Conservation (phyloP, 2,797 vertebrate genomes). For the Mastacembelus armatus region DNA sequence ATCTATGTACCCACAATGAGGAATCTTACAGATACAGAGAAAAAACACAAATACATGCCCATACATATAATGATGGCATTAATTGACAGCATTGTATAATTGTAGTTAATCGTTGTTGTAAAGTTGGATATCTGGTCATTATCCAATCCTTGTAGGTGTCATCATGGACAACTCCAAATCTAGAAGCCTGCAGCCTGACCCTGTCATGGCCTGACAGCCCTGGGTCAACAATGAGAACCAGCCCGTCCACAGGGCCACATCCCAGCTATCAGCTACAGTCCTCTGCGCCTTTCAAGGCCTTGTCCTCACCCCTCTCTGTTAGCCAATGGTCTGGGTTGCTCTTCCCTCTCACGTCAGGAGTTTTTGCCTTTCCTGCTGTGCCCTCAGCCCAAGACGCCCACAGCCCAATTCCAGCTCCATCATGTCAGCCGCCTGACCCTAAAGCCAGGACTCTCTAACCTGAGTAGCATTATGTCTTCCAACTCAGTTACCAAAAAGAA, state of each 20-base stretch:
- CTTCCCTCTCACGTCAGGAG: conserved; percentile 62
- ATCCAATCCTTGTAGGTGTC: conserved; percentile 77
- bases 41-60: neutral
- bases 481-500: conserved; percentile 71
- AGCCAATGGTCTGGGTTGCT: conserved; percentile 81
- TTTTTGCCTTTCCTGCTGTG: conserved; percentile 76
- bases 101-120: neutral
- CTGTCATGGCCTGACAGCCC: conserved; percentile 82
- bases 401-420: conserved; percentile 66
- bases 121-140: conserved; percentile 26
- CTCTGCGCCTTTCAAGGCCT: conserved; percentile 74
- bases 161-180: conserved; percentile 74
- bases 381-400: conserved; percentile 68
- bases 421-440: conserved; percentile 78
- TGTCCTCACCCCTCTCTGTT: conserved; percentile 75
- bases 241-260: conserved; percentile 61
- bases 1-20: neutral
- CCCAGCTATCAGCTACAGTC: conserved; percentile 69
- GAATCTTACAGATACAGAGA: neutral
- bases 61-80: too few relatives aligned
- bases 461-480: conserved; percentile 71
- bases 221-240: conserved; percentile 73
- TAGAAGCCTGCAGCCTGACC: conserved; percentile 74
- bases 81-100: neutral
- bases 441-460: conserved; percentile 86